Percentiles rank a stretch among this genome's conserved stretches.
Evolutionary conservation across 2,888 invertebrate species (phyloP).

Genomic region (Xylota segnis): DNA sequence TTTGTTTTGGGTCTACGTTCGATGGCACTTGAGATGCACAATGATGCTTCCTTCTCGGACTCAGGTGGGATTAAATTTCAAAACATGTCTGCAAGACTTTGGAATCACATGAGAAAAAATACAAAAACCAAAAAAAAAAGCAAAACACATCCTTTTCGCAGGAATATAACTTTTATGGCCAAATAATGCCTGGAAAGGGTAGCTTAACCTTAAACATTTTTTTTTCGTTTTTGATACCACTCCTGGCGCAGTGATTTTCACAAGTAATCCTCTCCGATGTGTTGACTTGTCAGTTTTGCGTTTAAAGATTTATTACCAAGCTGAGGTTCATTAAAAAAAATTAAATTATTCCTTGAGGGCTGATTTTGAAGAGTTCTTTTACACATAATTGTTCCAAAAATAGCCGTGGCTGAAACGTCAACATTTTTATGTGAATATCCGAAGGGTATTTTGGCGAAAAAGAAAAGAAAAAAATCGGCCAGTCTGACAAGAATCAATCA

Average conservation of each 20-base stretch:
- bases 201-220: not conserved
- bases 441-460: not conserved
- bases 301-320: conserved; percentile 40
- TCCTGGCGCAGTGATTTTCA: conserved; percentile 28
- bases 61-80: conserved; percentile 54
- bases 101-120: conserved; percentile 20
- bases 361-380: not conserved
- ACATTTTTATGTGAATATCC: not conserved
- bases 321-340: conserved; percentile 39
- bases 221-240: not conserved
- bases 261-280: conserved; percentile 31
- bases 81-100: conserved; percentile 59
- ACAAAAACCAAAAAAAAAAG: not conserved
- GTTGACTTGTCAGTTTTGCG: conserved; percentile 54
- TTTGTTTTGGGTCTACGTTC: conserved; percentile 40
- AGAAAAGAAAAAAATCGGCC: not conserved
- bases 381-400: conserved; percentile 11
- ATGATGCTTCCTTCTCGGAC: conserved; percentile 14
- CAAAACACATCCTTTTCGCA: conserved; percentile 28
- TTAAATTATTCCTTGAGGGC: conserved; percentile 43
- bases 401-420: not conserved
- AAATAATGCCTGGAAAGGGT: conserved; percentile 20
- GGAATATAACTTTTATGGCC: conserved; percentile 47
- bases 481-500: conserved; percentile 8
- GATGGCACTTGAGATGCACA: conserved; percentile 62